Evolutionary conservation across 2,888 invertebrate species (phyloP), one percentile per base, ranked within the genome.

Genomic region (Synergus gifuensis): DNA sequence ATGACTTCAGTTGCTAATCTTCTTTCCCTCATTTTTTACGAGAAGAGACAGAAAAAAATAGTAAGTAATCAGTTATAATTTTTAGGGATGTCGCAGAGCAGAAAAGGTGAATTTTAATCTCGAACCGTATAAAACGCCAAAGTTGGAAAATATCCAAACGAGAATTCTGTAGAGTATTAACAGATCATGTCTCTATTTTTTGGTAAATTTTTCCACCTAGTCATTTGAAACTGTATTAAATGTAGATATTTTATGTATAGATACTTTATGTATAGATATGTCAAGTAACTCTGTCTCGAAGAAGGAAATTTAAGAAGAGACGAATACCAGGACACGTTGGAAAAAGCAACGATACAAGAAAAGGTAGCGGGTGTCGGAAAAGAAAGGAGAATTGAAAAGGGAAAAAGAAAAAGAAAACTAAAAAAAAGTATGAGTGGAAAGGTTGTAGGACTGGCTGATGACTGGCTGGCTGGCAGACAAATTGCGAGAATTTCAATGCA

Each of bases 401-500:
- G 36, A 36, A 36, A 54, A 42, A 73, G 42, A 54, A 69, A 22
- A 14, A 66, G 9, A 42, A 54, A 69, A 60, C 11, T n/a, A 44
- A 76, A 76, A 14, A 73, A 44, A 14, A 44, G 18, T 22, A 44
- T 9, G 58, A 58, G 22, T 18, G 28, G 28, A 73, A 77, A 67
- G 54, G 36, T n/a, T 40, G 49, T 9, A 46, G 16, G 63, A 67
- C 76, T 77, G 64, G 66, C 76, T 78, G 49, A 54, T 54, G 54
- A 54, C 54, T 54, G 54, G 54, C 54, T 54, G 54, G 54, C 54
- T 54, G 54, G 54, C 54, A 54, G 54, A 54, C 54, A 54, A 16
- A 54, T 54, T 54, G 54, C 54, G 54, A 54, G n/a, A 54, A 54
- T 80, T 44, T 62, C 76, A 67, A 78, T 63, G 54, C 67, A 46